phyloP scores from a whole-genome alignment of 1,140 invertebrate genomes.

The Neotoxoptera formosana region DNA sequence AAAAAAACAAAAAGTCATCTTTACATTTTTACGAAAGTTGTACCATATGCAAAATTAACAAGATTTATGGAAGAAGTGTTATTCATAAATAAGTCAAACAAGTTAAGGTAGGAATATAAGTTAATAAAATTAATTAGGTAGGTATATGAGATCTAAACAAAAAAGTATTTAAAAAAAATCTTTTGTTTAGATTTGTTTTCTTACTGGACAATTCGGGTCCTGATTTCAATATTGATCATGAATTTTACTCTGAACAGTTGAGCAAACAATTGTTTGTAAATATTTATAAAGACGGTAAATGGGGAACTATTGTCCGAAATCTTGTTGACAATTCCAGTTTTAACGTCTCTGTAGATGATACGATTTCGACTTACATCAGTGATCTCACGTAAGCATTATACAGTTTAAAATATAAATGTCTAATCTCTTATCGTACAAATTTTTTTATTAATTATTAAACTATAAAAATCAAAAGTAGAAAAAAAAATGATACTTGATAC shows the following conservation, averaged over 20 bases:
- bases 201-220: constrained; percentile 45
- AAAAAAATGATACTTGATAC: too few species aligned
- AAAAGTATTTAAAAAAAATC: background rate
- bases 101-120: background rate
- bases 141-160: background rate
- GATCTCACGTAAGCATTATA: background rate
- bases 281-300: constrained; percentile 54
- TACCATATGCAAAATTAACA: background rate
- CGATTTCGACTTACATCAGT: background rate
- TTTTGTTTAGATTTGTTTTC: constrained; percentile 48
- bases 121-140: background rate
- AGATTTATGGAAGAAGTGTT: constrained; percentile 24
- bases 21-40: constrained; percentile 4
- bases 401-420: background rate
- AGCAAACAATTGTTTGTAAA: constrained; percentile 54
- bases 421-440: background rate
- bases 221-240: constrained; percentile 15
- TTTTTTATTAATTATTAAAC: background rate
- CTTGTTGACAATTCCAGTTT: constrained; percentile 18
- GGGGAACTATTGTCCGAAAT: constrained; percentile 43
- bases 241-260: constrained; percentile 54
- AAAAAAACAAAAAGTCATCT: constrained; percentile 1
- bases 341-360: background rate
- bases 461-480: background rate
- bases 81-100: background rate